Evolutionary conservation across 2,113 vertebrate species (phyloP), one percentile per base, ranked within the genome.

Genomic region (Rhea americana): DNA sequence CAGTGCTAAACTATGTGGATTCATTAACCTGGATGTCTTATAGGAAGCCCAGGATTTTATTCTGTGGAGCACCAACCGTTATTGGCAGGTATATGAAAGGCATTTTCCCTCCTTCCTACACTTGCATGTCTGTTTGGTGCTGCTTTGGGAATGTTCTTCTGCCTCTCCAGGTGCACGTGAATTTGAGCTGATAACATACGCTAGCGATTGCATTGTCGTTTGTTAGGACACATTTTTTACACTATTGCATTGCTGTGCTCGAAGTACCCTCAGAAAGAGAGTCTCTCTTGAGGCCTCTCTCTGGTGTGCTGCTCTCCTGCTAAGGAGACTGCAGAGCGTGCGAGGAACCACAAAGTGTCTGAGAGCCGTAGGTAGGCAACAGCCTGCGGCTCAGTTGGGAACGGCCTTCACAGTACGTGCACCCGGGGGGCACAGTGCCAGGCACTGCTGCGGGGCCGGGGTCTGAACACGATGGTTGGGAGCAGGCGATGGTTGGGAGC

Each of bases 71-170:
- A 24, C 9, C 28, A 28, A 55, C 9, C 8, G 26, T 58, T 39
- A 55, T 26, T 70, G n/a, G n/a, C 11, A 43, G 22, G 22, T 63
- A 17, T 7, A 39, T 7, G 41, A 65, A 59, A 68, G 47, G 63
- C 17, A 45, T 50, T 24, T 89, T 55, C 18, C 7, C 39, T 80
- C 30, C 16, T 77, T 82, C 41, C 21, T 82, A 28, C 2, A 1
- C 5, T 17, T 37, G 14, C 15, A 51, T 3, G 0, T 61, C 75
- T 68, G 4, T 8, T 81, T 66, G 19, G 15, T 82, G 2, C 8
- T 25, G 90, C 51, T 79, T 48, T 1, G 0, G 11, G 32, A 8
- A 28, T 32, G 16, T 66, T 24, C 30, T 58, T 82, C 47, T 81
- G 8, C 65, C 4, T 65, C 11, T 66, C 14, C 22, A 61, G 74